These are phyloP conservation scores for Carollia perspicillata DNA, from an alignment of 2,113 vertebrate genomes.

Conservation along the genomic window DNA sequence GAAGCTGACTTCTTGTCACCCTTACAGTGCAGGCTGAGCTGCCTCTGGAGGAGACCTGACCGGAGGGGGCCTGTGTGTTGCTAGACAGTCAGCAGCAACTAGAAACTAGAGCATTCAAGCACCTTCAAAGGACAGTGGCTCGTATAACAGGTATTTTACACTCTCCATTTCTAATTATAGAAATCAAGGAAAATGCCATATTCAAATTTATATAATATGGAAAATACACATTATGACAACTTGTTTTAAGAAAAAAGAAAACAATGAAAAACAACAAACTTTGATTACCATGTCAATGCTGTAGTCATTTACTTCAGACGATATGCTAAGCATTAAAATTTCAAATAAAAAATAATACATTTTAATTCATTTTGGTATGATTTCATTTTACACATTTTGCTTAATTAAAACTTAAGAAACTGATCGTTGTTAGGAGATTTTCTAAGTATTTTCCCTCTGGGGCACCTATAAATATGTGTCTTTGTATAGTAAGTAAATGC, in stretches of 20 bases:
- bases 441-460: background rate
- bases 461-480: background rate
- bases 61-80: rapidly evolving
- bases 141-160: background rate
- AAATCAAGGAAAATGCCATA: background rate
- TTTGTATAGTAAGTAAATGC: background rate
- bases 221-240: background rate
- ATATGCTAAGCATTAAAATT: background rate
- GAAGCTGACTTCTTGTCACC: background rate
- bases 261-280: background rate
- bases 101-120: background rate
- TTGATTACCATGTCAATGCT: background rate
- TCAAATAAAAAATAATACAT: background rate
- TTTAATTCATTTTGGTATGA: background rate
- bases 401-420: background rate
- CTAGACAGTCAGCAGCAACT: background rate
- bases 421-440: background rate
- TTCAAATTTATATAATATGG: background rate
- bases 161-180: background rate
- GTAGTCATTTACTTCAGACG: background rate
- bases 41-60: rapidly evolving
- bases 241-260: background rate
- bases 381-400: background rate
- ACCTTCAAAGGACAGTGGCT: too few relatives aligned
- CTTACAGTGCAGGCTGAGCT: rapidly evolving